A percentile compares a stretch with the other conserved stretches of the same genome.
These are phyloP conservation scores for Cryptoblepharus egeriae DNA, from an alignment of 2,797 vertebrate species.

Conservation along the genomic window DNA sequence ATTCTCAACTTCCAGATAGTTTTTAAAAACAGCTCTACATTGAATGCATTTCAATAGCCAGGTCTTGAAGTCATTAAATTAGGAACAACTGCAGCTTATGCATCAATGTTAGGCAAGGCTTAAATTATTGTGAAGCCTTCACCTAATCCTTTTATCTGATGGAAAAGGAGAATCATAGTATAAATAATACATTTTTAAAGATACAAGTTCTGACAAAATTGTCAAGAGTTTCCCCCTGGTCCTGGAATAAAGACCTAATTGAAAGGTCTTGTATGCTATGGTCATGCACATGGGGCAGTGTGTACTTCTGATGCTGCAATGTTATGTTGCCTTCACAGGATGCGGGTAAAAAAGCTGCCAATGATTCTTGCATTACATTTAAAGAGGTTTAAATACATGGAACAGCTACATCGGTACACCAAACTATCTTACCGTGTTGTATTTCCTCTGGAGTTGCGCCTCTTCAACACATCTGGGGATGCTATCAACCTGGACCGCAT, in stretches of 20 bases:
- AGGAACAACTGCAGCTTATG: too few species aligned
- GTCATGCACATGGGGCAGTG: background rate
- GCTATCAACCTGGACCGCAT: slow-evolving; percentile 95
- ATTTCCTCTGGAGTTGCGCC: slow-evolving; percentile 93
- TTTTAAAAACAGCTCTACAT: too few species aligned
- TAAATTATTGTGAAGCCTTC: too few species aligned
- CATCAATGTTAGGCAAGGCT: too few species aligned
- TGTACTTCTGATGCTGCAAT: background rate
- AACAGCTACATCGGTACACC: slow-evolving; percentile 95
- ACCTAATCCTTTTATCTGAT: background rate
- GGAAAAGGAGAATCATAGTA: too few species aligned
- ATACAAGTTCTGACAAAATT: background rate
- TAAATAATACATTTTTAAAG: background rate
- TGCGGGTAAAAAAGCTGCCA: slow-evolving; percentile 93
- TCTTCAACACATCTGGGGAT: slow-evolving; percentile 95
- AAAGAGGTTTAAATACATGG: slow-evolving; percentile 98
- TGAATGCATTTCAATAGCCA: too few species aligned
- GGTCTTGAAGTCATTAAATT: too few species aligned
- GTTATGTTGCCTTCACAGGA: slow-evolving; percentile 64
- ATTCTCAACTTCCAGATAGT: too few species aligned
- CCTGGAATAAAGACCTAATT: background rate
- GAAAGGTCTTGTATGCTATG: too few species aligned
- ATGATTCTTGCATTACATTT: slow-evolving; percentile 98
- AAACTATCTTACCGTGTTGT: slow-evolving; percentile 97
- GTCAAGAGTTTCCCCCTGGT: background rate